Conservation (phyloP, 2,113 vertebrate genomes). For the Paedocypris sp. region DNA sequence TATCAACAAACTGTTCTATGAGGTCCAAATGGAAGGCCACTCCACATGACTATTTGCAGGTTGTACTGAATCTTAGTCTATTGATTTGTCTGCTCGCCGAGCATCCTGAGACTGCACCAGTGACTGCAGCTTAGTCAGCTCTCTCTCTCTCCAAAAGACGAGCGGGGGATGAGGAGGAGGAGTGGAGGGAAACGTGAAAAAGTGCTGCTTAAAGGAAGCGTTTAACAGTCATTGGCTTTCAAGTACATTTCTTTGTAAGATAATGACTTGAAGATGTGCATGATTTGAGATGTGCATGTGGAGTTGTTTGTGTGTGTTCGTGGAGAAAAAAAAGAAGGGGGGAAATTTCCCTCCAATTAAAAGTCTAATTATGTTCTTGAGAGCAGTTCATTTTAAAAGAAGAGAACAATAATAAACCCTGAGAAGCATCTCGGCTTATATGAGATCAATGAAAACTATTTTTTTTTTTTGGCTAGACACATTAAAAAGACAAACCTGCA, state of each 20-base stretch:
- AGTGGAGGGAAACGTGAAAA: neutral
- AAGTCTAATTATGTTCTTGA: constrained; percentile 40
- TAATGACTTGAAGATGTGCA: neutral
- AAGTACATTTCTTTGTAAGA: neutral
- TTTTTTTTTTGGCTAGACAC: constrained; percentile 52
- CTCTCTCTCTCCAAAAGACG: constrained; percentile 34
- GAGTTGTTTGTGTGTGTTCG: constrained; percentile 6
- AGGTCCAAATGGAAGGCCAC: constrained; percentile 29
- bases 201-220: neutral
- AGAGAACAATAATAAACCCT: too few species aligned
- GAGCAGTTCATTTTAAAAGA: constrained; percentile 35
- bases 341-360: constrained; percentile 40
- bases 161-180: constrained; percentile 15
- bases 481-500: constrained; percentile 20
- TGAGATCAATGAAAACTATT: constrained; percentile 50
- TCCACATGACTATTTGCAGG: constrained; percentile 39
- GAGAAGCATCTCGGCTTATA: constrained; percentile 33
- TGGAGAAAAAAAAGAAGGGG: constrained; percentile 29
- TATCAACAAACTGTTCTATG: constrained; percentile 24
- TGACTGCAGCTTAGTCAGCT: constrained; percentile 49
- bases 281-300: neutral
- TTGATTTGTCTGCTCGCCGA: constrained; percentile 43
- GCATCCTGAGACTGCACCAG: constrained; percentile 37
- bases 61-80: constrained; percentile 48
- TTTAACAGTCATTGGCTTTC: neutral